Conservation (phyloP, 92 coral and sea anemone genomes). For the Pocillopora meandrina region DNA sequence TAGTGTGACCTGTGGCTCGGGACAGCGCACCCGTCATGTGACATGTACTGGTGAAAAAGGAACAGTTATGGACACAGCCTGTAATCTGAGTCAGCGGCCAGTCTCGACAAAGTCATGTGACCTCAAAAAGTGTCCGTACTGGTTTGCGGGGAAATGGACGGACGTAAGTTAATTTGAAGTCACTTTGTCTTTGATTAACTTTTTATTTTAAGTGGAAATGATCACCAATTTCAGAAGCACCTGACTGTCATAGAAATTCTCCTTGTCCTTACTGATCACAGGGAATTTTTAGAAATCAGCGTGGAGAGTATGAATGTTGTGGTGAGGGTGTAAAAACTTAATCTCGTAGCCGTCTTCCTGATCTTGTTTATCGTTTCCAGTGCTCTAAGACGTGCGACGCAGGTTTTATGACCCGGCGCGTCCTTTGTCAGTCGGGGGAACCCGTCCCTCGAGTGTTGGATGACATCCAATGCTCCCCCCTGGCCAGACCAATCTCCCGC, state of each 20-base stretch:
- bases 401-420: slow-evolving; percentile 51
- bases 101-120: slow-evolving; percentile 42
- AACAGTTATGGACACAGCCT: slow-evolving; percentile 32
- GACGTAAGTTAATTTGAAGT: slow-evolving; percentile 43
- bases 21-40: slow-evolving; percentile 56
- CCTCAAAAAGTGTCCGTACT: slow-evolving; percentile 60
- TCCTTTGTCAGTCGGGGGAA: slow-evolving; percentile 44
- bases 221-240: too few species aligned
- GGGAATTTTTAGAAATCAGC: too few species aligned
- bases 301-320: too few species aligned
- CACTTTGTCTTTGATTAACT: too few species aligned
- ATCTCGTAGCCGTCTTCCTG: not conserved
- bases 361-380: slow-evolving; percentile 30
- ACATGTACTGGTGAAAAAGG: slow-evolving; percentile 55
- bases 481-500: slow-evolving; percentile 25
- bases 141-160: slow-evolving; percentile 79
- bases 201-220: too few species aligned
- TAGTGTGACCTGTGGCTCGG: slow-evolving; percentile 82
- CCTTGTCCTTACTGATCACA: too few species aligned
- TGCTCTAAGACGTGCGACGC: slow-evolving; percentile 75
- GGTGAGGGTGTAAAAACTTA: too few species aligned
- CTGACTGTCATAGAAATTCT: too few species aligned
- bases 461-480: slow-evolving; percentile 12
- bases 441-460: not conserved
- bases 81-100: slow-evolving; percentile 49